Conservation (phyloP, 1,140 invertebrate species). For the Cryptotermes secundus region DNA sequence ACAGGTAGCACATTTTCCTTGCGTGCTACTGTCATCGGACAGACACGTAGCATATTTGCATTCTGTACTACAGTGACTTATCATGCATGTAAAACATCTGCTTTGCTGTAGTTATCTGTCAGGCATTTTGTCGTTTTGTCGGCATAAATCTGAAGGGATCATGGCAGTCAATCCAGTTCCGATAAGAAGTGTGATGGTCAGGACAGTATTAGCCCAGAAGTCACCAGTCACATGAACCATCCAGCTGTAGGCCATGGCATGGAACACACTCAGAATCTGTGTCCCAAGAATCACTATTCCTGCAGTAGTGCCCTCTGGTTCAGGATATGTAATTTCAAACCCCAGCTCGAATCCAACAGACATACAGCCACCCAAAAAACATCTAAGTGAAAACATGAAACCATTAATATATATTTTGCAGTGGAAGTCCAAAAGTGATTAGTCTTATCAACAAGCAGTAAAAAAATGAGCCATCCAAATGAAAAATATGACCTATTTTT, state of each 20-base stretch:
- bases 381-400: conserved; percentile 48
- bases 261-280: conserved; percentile 60
- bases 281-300: conserved; percentile 39
- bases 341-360: conserved; percentile 67
- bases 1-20: too few species aligned
- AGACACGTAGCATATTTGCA: too few species aligned
- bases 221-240: conserved; percentile 58
- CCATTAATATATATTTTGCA: too few species aligned
- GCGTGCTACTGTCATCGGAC: too few species aligned
- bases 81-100: too few species aligned
- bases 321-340: conserved; percentile 63
- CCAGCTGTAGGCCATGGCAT: conserved; percentile 68
- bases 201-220: conserved; percentile 66
- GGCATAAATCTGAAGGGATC: conserved; percentile 70
- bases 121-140: conserved; percentile 61
- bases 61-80: too few species aligned
- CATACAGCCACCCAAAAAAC: conserved; percentile 67
- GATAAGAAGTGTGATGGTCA: conserved; percentile 62
- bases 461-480: too few species aligned
- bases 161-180: conserved; percentile 70
- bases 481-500: too few species aligned
- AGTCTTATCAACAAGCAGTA: too few species aligned
- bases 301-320: too few species aligned
- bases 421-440: too few species aligned
- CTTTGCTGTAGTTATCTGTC: not conserved